These are phyloP conservation scores for Cavia aperea DNA, from an alignment of 2,113 vertebrate genomes.

Conservation along the genomic window DNA sequence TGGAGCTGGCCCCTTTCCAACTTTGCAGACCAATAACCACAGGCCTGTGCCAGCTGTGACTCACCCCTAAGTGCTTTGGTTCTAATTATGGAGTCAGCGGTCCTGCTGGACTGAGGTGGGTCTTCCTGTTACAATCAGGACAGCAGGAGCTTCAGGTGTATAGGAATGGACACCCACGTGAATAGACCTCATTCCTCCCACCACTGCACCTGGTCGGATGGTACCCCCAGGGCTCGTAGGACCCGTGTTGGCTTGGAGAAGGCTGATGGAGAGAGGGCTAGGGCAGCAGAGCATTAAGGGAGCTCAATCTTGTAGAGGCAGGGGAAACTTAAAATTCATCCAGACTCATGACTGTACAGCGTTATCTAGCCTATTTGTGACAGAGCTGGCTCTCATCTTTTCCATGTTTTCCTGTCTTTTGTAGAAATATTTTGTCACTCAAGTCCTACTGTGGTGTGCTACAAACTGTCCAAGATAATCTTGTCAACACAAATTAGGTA, in stretches of 20 bases:
- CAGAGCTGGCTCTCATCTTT: not conserved
- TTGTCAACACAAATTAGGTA: not conserved
- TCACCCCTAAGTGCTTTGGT: not conserved
- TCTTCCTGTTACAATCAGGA: not conserved
- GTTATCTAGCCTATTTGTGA: not conserved
- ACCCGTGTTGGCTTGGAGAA: not conserved
- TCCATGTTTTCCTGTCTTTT: not conserved
- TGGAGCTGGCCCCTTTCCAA: not conserved
- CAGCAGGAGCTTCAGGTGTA: not conserved
- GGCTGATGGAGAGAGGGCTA: not conserved
- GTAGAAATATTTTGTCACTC: not conserved
- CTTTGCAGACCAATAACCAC: not conserved
- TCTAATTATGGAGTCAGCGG: not conserved
- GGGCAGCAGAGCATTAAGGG: not conserved
- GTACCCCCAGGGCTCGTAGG: not conserved
- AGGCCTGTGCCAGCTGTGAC: fast-evolving
- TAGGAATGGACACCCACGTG: too few relatives aligned
- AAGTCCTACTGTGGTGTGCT: not conserved
- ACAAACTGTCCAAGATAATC: not conserved
- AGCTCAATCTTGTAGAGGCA: not conserved
- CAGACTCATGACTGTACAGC: not conserved
- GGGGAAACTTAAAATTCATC: not conserved
- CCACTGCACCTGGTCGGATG: not conserved
- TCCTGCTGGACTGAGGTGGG: not conserved
- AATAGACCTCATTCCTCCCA: not conserved